Evolutionary conservation across 92 coral and sea anemone genomes (phyloP).

Genomic region (Heteractis magnifica): DNA sequence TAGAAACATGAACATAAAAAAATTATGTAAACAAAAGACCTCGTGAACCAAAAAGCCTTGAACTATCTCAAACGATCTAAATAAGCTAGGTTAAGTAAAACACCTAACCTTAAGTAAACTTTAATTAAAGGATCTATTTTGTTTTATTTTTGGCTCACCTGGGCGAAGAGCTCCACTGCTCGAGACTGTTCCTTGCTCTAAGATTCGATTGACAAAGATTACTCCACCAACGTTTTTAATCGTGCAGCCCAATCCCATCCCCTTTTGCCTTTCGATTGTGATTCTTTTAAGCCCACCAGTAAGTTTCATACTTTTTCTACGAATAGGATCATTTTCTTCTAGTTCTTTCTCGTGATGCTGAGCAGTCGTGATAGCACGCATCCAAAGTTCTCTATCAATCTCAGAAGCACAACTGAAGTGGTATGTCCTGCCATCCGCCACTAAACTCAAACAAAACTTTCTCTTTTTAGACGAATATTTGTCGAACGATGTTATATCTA

Average conservation of each 20-base stretch:
- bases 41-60: neutral
- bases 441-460: constrained; percentile 76
- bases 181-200: constrained; percentile 93
- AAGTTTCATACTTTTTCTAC: constrained; percentile 81
- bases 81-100: neutral
- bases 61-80: neutral
- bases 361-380: constrained; percentile 65
- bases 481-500: constrained; percentile 78
- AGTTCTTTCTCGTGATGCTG: constrained; percentile 69
- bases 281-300: constrained; percentile 84
- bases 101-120: neutral
- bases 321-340: constrained; percentile 85
- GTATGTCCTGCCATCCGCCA: constrained; percentile 78
- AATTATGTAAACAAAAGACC: neutral
- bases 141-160: constrained; percentile 47
- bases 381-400: constrained; percentile 78
- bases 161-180: constrained; percentile 87
- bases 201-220: constrained; percentile 88
- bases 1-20: neutral
- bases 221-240: constrained; percentile 94
- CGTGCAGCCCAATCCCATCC: constrained; percentile 87
- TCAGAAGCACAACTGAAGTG: constrained; percentile 77
- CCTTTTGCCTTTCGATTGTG: constrained; percentile 72
- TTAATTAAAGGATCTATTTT: neutral
- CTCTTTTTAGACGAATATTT: constrained; percentile 83